A percentile compares a stretch with the other conserved stretches of the same genome.
phyloP scores from a whole-genome alignment of 2,113 vertebrate genomes.

The Chiloscyllium plagiosum region DNA sequence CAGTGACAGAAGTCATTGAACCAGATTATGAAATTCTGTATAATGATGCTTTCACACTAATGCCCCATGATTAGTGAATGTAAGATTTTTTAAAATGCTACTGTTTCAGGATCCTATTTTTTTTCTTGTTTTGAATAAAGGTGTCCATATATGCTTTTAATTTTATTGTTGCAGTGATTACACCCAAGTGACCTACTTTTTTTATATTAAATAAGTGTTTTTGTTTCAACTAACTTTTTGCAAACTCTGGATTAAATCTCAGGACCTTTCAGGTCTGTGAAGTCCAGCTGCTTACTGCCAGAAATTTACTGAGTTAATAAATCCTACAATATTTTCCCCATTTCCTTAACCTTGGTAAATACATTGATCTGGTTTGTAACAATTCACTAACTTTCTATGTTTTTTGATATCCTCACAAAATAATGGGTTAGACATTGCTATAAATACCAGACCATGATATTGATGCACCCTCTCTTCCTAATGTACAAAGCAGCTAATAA shows the following conservation, averaged over 20 bases:
- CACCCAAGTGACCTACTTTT: not conserved
- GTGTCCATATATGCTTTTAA: not conserved
- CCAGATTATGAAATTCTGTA: not conserved
- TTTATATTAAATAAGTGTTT: not conserved
- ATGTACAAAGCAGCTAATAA: no score
- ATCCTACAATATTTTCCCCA: not conserved
- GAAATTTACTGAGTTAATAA: not conserved
- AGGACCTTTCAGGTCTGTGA: not conserved
- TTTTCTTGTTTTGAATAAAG: not conserved
- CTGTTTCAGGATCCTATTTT: not conserved
- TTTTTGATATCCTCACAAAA: not conserved
- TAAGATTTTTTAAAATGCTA: not conserved
- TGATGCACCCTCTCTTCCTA: no score
- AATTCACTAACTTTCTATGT: not conserved
- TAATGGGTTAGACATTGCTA: no score
- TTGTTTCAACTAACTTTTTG: not conserved
- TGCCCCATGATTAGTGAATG: not conserved
- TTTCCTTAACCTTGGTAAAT: not conserved
- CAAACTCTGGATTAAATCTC: not conserved
- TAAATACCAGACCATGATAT: no score
- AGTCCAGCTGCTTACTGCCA: not conserved
- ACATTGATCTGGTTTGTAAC: not conserved
- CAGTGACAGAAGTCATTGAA: constrained; percentile 48
- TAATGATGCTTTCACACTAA: not conserved
- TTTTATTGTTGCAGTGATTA: not conserved